phyloP scores from a whole-genome alignment of 2,888 invertebrate species.

The Strigamia maritima region DNA sequence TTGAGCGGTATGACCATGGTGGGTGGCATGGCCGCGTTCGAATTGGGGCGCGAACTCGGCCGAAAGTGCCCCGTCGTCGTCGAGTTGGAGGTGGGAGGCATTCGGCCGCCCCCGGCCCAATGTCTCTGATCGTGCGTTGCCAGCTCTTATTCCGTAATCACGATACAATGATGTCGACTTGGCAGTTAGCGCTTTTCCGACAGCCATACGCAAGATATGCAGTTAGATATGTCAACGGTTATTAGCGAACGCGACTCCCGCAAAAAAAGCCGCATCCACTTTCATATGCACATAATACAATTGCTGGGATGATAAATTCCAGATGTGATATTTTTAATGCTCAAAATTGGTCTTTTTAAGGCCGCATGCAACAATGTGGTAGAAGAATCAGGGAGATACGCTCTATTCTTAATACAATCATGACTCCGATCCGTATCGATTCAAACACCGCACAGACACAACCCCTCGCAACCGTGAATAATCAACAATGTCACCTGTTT shows the following conservation, averaged over 20 bases:
- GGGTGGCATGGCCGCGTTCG: slow-evolving; percentile 19
- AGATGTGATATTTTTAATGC: background rate
- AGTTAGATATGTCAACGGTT: slow-evolving; percentile 28
- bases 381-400: background rate
- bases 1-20: slow-evolving; percentile 39
- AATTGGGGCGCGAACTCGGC: background rate
- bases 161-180: background rate
- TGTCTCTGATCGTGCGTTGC: slow-evolving; percentile 17
- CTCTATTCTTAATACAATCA: background rate
- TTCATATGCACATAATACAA: background rate
- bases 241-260: background rate
- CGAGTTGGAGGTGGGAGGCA: slow-evolving; percentile 15
- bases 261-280: slow-evolving; percentile 9
- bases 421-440: background rate
- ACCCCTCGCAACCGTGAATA: background rate
- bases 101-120: slow-evolving; percentile 19
- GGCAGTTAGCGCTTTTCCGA: slow-evolving; percentile 6
- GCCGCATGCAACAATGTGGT: slow-evolving; percentile 2
- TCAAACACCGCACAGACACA: background rate
- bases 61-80: background rate
- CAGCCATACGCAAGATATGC: slow-evolving; percentile 18
- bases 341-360: background rate
- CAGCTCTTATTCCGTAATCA: slow-evolving; percentile 2
- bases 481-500: slow-evolving; percentile 30
- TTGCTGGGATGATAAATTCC: slow-evolving; percentile 19